Base-by-base conservation (phyloP, 2,113 vertebrate genomes). In the Clarias batrachus region DNA sequence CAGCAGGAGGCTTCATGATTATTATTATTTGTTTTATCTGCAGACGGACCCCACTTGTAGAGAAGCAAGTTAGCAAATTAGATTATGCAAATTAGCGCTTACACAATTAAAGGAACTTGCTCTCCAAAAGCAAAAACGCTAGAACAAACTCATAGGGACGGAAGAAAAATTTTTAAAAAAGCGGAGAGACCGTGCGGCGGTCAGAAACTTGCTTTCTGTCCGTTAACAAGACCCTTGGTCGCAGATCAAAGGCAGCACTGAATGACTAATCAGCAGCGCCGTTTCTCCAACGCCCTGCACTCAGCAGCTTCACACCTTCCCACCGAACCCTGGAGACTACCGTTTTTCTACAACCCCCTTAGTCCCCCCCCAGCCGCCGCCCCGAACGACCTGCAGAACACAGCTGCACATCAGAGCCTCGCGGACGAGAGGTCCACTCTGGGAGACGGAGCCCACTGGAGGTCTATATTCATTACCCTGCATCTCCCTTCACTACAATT, bases 201-300 rank as follows among this genome's bases (percentile, higher is more conserved):
- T 82, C 85, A 54, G 48, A 80, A 30, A 65, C 59, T 76, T 56
- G 85, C 27, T 56, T 68, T 82, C 27, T 82, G 82, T 78, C 86
- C 89, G 86, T 93, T 93, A 92, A 91, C 87, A 91, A 89, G 89
- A 89, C 91, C 87, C 91, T 92, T 90, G 86, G 78, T 86, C 63
- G 84, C 85, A 85, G 87, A 86, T 88, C 88, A 85, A 91, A 87
- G 85, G 62, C 89, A 89, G 80, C 81, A 66, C 37, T 66, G 87
- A 84, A 89, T 76, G 91, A 91, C 91, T 82, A 90, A 85, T 85
- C 87, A 77, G 60, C 85, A 68, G 14, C 33, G 30, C 57, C 76
- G 41, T 41, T 78, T 80, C 57, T 79, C 57, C 71, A 81, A 87
- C 82, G 83, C 86, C 33, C 57, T 83, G 89, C 81, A 87, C 83